phyloP scores from a whole-genome alignment of 2,113 vertebrate species.

The Mirza zaza region DNA sequence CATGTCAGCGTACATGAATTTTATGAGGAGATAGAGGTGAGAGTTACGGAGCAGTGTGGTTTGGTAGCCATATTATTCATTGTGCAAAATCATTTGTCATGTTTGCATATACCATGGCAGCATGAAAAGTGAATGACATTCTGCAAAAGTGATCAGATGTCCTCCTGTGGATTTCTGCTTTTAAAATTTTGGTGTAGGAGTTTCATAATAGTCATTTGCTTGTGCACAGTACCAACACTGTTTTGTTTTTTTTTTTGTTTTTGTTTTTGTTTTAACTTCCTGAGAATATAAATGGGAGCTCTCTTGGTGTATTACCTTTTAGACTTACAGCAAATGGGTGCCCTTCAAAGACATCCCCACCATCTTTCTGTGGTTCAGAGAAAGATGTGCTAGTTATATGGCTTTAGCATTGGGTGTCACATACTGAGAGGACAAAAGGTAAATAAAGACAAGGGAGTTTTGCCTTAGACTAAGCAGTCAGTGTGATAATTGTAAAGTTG shows the following conservation, averaged over 20 bases:
- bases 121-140: slow-evolving; percentile 68
- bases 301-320: background rate
- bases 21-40: slow-evolving; percentile 78
- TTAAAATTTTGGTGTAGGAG: background rate
- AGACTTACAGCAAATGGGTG: background rate
- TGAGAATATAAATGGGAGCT: slow-evolving; percentile 31
- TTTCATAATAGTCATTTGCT: slow-evolving; percentile 65
- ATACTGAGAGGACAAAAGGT: background rate
- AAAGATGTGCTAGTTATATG: slow-evolving; percentile 61
- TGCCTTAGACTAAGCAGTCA: background rate
- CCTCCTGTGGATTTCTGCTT: slow-evolving; percentile 52
- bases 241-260: slow-evolving; percentile 24
- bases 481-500: background rate
- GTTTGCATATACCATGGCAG: slow-evolving; percentile 64
- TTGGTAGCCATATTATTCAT: slow-evolving; percentile 80
- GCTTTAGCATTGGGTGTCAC: background rate
- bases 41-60: slow-evolving; percentile 80
- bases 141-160: slow-evolving; percentile 16
- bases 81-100: slow-evolving; percentile 69
- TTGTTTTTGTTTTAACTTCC: slow-evolving; percentile 34
- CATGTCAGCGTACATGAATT: slow-evolving; percentile 68
- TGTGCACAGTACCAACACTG: slow-evolving; percentile 55
- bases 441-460: background rate
- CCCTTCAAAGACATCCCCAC: slow-evolving; percentile 25
- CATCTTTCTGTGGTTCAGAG: slow-evolving; percentile 59